Base-by-base conservation (phyloP, 2,113 vertebrate species). In the Ancistrus triradiatus region DNA sequence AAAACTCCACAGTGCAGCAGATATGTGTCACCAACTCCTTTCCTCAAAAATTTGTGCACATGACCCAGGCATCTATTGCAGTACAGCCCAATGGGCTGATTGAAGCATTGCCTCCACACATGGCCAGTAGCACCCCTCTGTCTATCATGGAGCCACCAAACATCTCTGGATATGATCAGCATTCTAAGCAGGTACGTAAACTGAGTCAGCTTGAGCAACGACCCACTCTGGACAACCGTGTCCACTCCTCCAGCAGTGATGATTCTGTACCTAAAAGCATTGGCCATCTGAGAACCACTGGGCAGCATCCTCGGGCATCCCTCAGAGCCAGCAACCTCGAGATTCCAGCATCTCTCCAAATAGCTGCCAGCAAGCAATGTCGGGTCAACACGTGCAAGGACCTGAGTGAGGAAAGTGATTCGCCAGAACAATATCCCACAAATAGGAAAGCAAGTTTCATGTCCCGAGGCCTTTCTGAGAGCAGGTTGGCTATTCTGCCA, bases 361-460 rank as follows among this genome's bases (percentile, higher is more conserved):
- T 76, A 58, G 48, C 72, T 0, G 69, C 72, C 48, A 77, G 85
- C 66, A 90, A 87, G 61, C 81, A 87, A 63, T 93, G 87, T 68
- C 82, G 72, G 18, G 86, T 81, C 18, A 84, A 86, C 47, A 46
- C 47, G 18, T 85, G 74, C 59, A 88, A 85, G 66, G 89, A 90
- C 72, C 77, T 85, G n/a, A 80, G 87, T 0, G 85, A 81, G 46
- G 85, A 92, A 48, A 89, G 85, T 0, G 85, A 86, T 13, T 93
- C 87, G 15, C 78, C 74, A 0, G 88, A 80, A 31, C 83, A 82
- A 78, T 69, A 74, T 57, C 81, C 80, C 1, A 83, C 83, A 1
- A 81, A 79, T 62, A 84, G 83, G 44, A 93, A 94, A 70, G 80
- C 87, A 64, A 95, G 93, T 55, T 91, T 91, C 46, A 87, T 93